Evolutionary conservation across 1,140 invertebrate genomes (phyloP), one percentile per base, ranked within the genome.

Genomic region (Euwallacea fornicatus): DNA sequence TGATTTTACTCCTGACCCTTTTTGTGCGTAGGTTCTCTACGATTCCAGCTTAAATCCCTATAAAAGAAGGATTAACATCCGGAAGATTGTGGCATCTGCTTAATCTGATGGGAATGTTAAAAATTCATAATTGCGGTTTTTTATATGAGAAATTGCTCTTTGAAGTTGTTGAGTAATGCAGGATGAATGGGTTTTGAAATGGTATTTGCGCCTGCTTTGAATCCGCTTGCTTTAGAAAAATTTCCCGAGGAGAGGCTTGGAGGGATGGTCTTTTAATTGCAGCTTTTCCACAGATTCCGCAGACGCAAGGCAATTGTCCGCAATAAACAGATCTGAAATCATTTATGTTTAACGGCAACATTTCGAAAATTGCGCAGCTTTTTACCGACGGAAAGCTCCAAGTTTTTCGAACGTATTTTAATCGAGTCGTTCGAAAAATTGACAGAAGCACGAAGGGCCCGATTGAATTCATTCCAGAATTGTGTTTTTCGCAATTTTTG

Each of bases 1-100:
- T 58, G 55, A 58, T 58, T 58, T 58, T 58, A 50, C 13, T 50
- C 46, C 46, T 50, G 46, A 50, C 46, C 46, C 46, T 50, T 50
- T 50, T 50, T 50, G 46, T 50, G 46, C 46, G 46, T 50, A 13
- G 21, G 21, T 4, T 33, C 21, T 4, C 21, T 33, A 33, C 21
- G 21, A 13, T 50, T 50, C 2, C 46, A 6, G 2, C 13, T 50
- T 6, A 50, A 50, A 13, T 50, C 9, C 9, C 46, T 10, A 13
- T 50, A 50, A 50, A 50, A 13, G 7, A 13, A 6, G 13, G 2
- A 50, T 50, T 50, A 50, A 13, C 46, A 13, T 50, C 13, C 13
- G 46, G 46, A 13, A 50, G 46, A 50, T 50, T 50, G 2, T 11
- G 46, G 46, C 9, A 50, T 11, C 46, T 13, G 46, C 46, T 50